These are phyloP conservation scores for Tetramorium alpestre DNA, from an alignment of 1,140 invertebrate species.

Conservation along the genomic window DNA sequence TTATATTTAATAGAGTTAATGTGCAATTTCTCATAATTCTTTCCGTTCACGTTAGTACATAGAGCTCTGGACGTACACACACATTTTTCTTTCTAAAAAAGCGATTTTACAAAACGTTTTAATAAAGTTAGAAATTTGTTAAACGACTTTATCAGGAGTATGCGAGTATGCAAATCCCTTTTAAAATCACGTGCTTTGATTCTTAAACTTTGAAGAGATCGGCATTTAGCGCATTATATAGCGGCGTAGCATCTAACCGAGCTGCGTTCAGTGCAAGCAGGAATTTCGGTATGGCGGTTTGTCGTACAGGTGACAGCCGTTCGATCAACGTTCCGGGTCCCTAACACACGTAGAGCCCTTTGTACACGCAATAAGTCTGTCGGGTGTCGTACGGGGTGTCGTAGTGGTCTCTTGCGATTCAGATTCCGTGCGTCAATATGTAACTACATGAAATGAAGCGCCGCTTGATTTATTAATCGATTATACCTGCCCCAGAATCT, in stretches of 20 bases:
- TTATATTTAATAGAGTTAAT: constrained; percentile 9
- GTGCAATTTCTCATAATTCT: neutral
- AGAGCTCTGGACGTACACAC: too few relatives aligned
- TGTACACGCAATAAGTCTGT: constrained; percentile 62
- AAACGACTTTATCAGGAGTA: neutral
- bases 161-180: neutral
- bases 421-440: constrained; percentile 41
- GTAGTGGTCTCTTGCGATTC: neutral
- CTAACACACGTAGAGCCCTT: constrained; percentile 34
- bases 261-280: constrained; percentile 35
- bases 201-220: neutral
- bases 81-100: neutral
- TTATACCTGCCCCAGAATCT: neutral
- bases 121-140: neutral
- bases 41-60: neutral
- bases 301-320: constrained; percentile 62
- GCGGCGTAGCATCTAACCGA: constrained; percentile 11
- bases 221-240: constrained; percentile 6
- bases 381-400: constrained; percentile 26
- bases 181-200: neutral
- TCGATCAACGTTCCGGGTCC: constrained; percentile 47
- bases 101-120: neutral
- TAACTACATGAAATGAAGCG: constrained; percentile 34
- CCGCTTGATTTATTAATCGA: constrained; percentile 45
- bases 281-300: constrained; percentile 63